Evolutionary conservation across 2,797 vertebrate genomes (phyloP), one percentile per base, ranked within the genome.

Genomic region (Gymnothorax reevesii): DNA sequence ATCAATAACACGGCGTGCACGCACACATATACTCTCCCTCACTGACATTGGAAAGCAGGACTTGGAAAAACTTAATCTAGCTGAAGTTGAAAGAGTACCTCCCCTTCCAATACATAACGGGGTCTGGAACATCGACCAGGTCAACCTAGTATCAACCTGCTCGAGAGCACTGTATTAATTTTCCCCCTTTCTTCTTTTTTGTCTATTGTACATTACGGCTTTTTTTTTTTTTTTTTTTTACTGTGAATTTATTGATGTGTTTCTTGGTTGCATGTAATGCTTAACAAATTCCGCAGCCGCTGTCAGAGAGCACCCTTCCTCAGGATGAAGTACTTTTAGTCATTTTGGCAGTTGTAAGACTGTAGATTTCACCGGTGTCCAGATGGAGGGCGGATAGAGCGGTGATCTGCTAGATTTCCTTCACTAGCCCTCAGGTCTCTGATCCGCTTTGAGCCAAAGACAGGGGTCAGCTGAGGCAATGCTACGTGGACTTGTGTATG

Each of bases 1-100:
- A 93, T 95, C 94, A 57, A 93, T 95, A 94, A 92, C 90, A 91
- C 91, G 92, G 92, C 90, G 92, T 93, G 92, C 94, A 92, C 92
- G 93, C 92, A 86, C 89, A 87, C 82, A 88, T 90, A 92, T 83
- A 86, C 90, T 89, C 86, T 90, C 83, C 79, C 84, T 90, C 88
- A 90, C 84, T 82, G 90, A 89, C 90, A 88, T 86, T 49, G 49
- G 55, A 33, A 25, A 64, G 80, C n/a, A 69, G 62, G 52, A 27
- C 75, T 77, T n/a, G 57, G 55, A 88, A 57, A 49, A 86, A 85
- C 85, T 57, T 55, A 77, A 88, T 86, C 85, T 22, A 85, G 84
- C 83, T 87, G 89, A 82, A 88, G 92, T 90, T 92, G 86, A 88
- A 87, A 83, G 82, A 90, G 79, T 85, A 57, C 83, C 27, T 79